Base-by-base conservation (phyloP, 2,888 invertebrate species). In the Prionchulus punctatus region DNA sequence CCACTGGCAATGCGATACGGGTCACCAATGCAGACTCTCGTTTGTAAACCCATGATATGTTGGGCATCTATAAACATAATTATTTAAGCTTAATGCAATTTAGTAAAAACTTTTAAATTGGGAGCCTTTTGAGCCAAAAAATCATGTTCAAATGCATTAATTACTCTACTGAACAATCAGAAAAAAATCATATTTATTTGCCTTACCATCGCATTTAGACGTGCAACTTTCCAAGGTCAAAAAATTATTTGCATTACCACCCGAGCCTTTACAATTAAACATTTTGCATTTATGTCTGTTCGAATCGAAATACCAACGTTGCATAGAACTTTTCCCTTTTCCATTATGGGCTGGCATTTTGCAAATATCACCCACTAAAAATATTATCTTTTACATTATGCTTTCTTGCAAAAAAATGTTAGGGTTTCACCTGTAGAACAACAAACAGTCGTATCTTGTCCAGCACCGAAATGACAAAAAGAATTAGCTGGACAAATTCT, bases 381-480 rank as follows among this genome's bases (percentile, higher is more conserved):
- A 15, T 30, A 30, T 30, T 25, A 59, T 4, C 54, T 7, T 36
- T 7, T 7, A 18, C 36, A 18, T 12, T 7, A 36, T 12, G 18
- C 36, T 36, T 36, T 7, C 12, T 12, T 12, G 36, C 7, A 12
- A 36, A 7, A 36, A 12, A 36, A 7, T 12, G 7, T 12, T 36
- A 36, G 23, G n/a, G 21, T 7, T 63, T 53, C 53, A 68, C 68
- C 65, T 43, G 63, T 63, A 1, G 65, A 64, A 56, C 68, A 68
- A 57, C 68, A 68, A 3, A 68, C 68, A 18, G 67, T 69, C 7
- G 67, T 65, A 27, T 64, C 65, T 7, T 63, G 61, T 2, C 62
- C 63, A 28, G 62, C 62, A 25, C 67, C 67, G n/a, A 66, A 63
- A 54, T 68, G 68, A 50, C 68, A 68, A 66, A 66, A 66, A 55